Evolutionary conservation across 2,797 vertebrate genomes (phyloP).

Genomic region (Simalia tracyae): DNA sequence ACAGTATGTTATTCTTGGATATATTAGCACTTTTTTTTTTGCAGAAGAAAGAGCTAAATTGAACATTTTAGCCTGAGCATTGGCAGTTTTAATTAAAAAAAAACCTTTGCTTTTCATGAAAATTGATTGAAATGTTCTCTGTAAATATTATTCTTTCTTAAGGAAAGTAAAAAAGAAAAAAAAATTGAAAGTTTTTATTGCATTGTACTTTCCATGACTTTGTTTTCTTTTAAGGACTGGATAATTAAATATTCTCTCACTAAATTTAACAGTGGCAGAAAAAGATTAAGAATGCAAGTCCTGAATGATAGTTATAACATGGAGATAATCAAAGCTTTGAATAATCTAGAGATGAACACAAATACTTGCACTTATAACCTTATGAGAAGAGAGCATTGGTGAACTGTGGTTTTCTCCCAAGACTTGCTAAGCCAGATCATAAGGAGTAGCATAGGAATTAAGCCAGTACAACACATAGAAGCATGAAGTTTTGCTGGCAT

Average conservation of each 20-base stretch:
- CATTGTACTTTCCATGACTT: conserved; percentile 59
- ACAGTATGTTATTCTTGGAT: conserved; percentile 66
- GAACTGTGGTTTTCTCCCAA: neutral
- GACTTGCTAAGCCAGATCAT: neutral
- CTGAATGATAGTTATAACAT: conserved; percentile 18
- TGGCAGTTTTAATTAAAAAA: conserved; percentile 58
- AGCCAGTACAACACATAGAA: neutral
- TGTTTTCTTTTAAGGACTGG: conserved; percentile 11
- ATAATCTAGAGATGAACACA: neutral
- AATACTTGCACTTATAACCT: conserved; percentile 12
- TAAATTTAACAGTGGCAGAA: conserved; percentile 8
- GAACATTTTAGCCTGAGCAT: conserved; percentile 55
- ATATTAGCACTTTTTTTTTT: conserved; percentile 61
- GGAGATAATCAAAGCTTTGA: conserved; percentile 16
- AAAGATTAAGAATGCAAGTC: conserved; percentile 15
- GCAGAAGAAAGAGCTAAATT: conserved; percentile 64
- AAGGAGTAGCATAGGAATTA: neutral
- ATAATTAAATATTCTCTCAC: conserved; percentile 24
- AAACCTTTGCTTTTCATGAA: conserved; percentile 55
- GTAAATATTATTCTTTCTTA: conserved; percentile 67
- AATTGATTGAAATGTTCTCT: conserved; percentile 70
- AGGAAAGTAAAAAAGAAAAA: conserved; percentile 1
- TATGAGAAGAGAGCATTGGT: neutral
- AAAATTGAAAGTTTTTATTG: conserved; percentile 58
- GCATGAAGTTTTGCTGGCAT: neutral